A percentile compares a stretch with the other conserved stretches of the same genome.
Conservation (phyloP, 2,888 invertebrate genomes). For the Amphiduros pacificus region DNA sequence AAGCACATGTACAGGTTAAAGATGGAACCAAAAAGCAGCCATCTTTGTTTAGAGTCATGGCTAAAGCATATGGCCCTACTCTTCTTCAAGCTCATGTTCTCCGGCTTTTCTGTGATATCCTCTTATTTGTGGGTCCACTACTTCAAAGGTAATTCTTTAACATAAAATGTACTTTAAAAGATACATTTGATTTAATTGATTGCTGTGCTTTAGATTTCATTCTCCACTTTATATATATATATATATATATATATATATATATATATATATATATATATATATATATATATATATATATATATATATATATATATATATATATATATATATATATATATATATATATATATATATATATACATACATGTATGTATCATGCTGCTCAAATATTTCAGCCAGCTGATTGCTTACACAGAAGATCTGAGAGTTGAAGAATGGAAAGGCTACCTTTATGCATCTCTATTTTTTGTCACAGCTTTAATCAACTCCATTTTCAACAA, state of each 20-base stretch:
- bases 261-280: too few relatives aligned
- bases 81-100: constrained; percentile 29
- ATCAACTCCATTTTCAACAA: constrained; percentile 21
- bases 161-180: too few relatives aligned
- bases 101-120: constrained; percentile 9
- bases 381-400: constrained; percentile 39
- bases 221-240: too few relatives aligned
- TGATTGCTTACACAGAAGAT: constrained; percentile 42
- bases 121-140: constrained; percentile 13
- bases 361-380: too few relatives aligned
- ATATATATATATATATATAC: too few relatives aligned
- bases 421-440: constrained; percentile 71
- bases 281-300: too few relatives aligned
- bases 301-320: too few relatives aligned
- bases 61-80: constrained; percentile 36
- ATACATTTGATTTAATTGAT: too few relatives aligned
- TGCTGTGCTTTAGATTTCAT: too few relatives aligned
- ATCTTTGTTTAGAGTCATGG: constrained; percentile 38
- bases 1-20: too few relatives aligned
- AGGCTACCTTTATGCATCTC: constrained; percentile 77
- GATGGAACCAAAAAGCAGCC: constrained; percentile 33
- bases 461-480: constrained; percentile 14
- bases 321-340: too few relatives aligned
- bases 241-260: too few relatives aligned
- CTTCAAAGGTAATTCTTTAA: constrained; percentile 22